Conservation (phyloP, 2,113 vertebrate species). For the Spizaetus ornatus region DNA sequence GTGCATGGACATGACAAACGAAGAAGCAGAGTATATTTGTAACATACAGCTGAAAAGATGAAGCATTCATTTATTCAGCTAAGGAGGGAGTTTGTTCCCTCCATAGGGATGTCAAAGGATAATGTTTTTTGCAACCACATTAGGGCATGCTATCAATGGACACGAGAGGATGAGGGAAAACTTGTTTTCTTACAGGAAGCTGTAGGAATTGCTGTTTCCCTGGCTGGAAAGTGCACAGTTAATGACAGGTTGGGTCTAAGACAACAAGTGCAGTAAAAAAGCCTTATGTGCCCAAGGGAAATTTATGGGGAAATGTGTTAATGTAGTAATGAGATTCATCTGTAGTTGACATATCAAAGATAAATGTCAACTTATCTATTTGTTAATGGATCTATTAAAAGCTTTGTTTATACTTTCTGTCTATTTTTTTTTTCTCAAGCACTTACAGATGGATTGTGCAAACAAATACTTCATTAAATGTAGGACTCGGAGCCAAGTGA, state of each 20-base stretch:
- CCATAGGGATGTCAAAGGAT: neutral
- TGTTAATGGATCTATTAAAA: constrained; percentile 58
- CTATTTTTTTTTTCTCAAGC: neutral
- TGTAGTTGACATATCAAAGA: constrained; percentile 34
- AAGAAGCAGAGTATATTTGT: neutral
- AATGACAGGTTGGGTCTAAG: neutral
- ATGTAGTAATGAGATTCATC: constrained; percentile 33
- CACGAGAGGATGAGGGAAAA: neutral
- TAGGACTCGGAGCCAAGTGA: neutral
- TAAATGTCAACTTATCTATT: constrained; percentile 48
- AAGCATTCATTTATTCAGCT: neutral
- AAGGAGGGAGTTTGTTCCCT: neutral
- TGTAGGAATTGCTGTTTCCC: neutral
- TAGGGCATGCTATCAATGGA: neutral
- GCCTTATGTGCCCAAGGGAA: neutral
- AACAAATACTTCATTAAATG: constrained; percentile 52
- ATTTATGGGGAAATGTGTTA: neutral
- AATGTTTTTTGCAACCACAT: neutral
- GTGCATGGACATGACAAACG: neutral
- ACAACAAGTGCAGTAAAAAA: neutral
- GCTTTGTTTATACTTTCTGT: constrained; percentile 38
- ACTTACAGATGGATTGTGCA: constrained; percentile 52
- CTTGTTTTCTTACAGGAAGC: neutral
- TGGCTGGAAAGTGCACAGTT: neutral
- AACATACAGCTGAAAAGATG: neutral